Conservation (phyloP, 2,888 invertebrate species). For the Allolobophora icterica region DNA sequence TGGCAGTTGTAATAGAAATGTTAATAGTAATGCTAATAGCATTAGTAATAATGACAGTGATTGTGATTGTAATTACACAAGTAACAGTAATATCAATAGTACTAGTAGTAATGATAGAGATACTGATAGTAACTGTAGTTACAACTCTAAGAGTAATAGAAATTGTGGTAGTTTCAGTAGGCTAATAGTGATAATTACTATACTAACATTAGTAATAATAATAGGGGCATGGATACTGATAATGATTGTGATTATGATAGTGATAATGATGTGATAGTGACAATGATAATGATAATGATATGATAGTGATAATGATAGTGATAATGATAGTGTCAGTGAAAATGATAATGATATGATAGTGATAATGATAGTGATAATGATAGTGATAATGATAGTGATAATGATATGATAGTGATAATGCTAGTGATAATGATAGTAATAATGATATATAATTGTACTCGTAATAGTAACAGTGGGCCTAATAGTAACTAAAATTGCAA, state of each 20-base stretch:
- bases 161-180: background rate
- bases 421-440: background rate
- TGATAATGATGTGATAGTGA: background rate
- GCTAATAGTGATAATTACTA: background rate
- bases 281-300: background rate
- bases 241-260: background rate
- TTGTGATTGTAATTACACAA: background rate
- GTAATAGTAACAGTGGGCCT: background rate
- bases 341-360: constrained; percentile 24
- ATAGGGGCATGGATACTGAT: background rate
- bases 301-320: background rate
- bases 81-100: background rate
- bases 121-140: background rate
- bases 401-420: background rate
- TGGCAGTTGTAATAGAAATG: too few relatives aligned
- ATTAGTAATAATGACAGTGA: background rate
- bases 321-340: background rate
- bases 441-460: background rate
- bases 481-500: background rate
- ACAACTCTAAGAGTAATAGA: background rate
- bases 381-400: background rate
- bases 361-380: background rate
- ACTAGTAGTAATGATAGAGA: background rate
- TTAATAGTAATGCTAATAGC: background rate
- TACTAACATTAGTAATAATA: background rate